Conservation (phyloP, 2,888 invertebrate species). For the Drosophila melanosoma region DNA sequence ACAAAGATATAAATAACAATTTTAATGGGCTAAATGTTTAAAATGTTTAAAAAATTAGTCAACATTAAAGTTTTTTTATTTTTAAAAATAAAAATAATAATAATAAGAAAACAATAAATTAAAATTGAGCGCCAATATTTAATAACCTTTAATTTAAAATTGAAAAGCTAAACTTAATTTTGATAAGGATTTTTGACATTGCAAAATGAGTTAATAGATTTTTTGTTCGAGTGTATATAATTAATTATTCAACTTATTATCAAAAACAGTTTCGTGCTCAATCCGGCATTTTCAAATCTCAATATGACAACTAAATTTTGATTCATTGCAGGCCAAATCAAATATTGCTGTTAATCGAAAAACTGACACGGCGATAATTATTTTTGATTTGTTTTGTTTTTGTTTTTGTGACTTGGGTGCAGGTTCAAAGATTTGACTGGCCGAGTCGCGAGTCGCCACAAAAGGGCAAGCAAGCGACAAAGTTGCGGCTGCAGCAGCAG, state of each 20-base stretch:
- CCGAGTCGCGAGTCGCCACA: constrained; percentile 41
- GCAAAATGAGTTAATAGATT: neutral
- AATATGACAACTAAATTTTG: neutral
- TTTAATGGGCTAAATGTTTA: neutral
- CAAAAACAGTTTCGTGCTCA: neutral
- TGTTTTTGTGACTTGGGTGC: constrained; percentile 37
- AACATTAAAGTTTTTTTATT: neutral
- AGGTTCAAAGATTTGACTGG: constrained; percentile 47
- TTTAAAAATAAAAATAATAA: too few relatives aligned
- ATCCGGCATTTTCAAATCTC: neutral
- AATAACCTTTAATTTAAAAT: neutral
- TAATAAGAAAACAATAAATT: neutral
- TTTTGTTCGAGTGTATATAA: neutral
- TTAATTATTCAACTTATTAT: neutral
- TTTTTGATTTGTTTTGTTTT: constrained; percentile 8
- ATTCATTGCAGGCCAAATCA: constrained; percentile 27
- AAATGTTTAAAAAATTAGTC: neutral
- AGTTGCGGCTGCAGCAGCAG: constrained; percentile 11
- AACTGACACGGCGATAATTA: constrained; percentile 50
- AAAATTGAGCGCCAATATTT: neutral
- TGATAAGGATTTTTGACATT: neutral
- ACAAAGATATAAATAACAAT: neutral
- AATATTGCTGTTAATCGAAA: constrained; percentile 51
- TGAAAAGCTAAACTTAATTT: neutral
- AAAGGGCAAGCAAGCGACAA: constrained; percentile 56